Conservation (phyloP, 2,888 invertebrate species). For the Gandaritis pyraliata region DNA sequence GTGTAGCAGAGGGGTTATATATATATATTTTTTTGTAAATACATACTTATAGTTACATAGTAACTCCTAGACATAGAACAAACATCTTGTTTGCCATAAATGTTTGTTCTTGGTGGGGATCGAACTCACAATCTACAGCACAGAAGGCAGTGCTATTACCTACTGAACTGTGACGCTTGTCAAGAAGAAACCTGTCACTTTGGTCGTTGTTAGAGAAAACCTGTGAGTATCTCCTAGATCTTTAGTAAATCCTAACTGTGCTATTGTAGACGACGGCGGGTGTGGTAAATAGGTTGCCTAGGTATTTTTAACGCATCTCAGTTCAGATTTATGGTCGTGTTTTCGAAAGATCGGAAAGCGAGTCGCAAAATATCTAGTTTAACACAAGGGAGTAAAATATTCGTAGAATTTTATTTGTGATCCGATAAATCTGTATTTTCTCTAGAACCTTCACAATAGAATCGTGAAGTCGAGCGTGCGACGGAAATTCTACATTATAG, state of each 20-base stretch:
- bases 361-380: slow-evolving; percentile 32
- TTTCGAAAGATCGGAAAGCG: slow-evolving; percentile 35
- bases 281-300: slow-evolving; percentile 2
- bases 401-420: slow-evolving; percentile 20
- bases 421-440: slow-evolving; percentile 24
- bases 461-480: slow-evolving; percentile 21
- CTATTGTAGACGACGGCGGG: background rate
- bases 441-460: slow-evolving; percentile 22
- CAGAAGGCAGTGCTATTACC: too few relatives aligned
- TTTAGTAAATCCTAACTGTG: background rate
- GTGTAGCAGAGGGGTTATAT: too few relatives aligned
- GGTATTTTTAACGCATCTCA: slow-evolving; percentile 33
- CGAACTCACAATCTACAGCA: too few relatives aligned
- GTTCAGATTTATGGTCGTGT: slow-evolving; percentile 36
- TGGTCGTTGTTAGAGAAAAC: too few relatives aligned
- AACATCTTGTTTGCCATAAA: too few relatives aligned
- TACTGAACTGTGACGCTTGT: too few relatives aligned
- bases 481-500: slow-evolving; percentile 16
- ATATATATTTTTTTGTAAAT: too few relatives aligned
- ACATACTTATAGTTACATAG: too few relatives aligned
- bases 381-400: slow-evolving; percentile 22
- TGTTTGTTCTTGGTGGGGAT: too few relatives aligned
- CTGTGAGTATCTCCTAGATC: too few relatives aligned
- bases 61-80: too few relatives aligned
- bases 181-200: too few relatives aligned